Evolutionary conservation across 1,140 invertebrate species (phyloP).

Genomic region (Trichonephila inaurata): DNA sequence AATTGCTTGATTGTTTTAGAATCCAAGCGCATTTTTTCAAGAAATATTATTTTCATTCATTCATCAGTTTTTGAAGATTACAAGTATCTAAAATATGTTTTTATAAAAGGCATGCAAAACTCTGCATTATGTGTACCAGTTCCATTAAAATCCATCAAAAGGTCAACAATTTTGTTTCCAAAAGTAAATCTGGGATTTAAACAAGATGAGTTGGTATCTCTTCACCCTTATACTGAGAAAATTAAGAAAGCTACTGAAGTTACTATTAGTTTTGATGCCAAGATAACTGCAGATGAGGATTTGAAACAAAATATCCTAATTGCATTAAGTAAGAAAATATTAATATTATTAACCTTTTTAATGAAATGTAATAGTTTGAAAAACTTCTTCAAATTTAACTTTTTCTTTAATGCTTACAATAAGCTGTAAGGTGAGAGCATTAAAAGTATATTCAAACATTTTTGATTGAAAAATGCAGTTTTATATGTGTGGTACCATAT

Average conservation of each 20-base stretch:
- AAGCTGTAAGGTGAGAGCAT: not conserved
- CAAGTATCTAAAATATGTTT: not conserved
- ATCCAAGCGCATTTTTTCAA: not conserved
- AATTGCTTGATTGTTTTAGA: not conserved
- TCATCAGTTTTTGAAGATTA: not conserved
- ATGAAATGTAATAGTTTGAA: not conserved
- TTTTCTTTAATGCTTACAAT: not conserved
- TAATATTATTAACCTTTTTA: not conserved
- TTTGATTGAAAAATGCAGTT: not conserved
- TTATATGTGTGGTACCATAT: no score
- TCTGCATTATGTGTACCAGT: not conserved
- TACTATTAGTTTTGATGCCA: not conserved
- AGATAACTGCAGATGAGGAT: not conserved
- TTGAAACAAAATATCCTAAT: not conserved
- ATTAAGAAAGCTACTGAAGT: not conserved
- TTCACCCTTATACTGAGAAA: conserved; percentile 1
- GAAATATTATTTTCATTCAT: not conserved
- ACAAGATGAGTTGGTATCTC: not conserved
- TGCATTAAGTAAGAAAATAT: not conserved
- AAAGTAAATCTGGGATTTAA: not conserved
- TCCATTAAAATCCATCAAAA: not conserved
- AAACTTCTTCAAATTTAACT: no score
- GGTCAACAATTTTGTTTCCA: not conserved
- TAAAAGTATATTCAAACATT: not conserved
- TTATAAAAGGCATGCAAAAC: not conserved